Percentiles rank a stretch among this genome's conserved stretches.
Conservation (phyloP, 2,113 vertebrate species). For the Anoplopoma fimbria region DNA sequence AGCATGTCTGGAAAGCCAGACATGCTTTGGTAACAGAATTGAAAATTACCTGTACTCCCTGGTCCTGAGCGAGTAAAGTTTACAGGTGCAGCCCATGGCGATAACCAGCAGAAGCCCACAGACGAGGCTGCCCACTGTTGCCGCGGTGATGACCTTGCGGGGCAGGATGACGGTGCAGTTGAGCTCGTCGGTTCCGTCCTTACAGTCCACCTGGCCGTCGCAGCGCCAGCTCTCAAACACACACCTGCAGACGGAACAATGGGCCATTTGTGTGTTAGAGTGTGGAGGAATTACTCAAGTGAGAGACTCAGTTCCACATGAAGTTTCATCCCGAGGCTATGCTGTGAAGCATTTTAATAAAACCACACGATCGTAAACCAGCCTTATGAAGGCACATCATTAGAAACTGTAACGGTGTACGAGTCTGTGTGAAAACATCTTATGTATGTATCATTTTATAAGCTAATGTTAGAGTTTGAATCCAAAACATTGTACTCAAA, state of each 20-base stretch:
- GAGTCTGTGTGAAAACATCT: background rate
- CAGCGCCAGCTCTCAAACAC: conserved; percentile 94
- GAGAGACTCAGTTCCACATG: background rate
- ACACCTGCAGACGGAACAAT: conserved; percentile 80
- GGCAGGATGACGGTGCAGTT: conserved; percentile 89
- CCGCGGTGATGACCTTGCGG: conserved; percentile 92
- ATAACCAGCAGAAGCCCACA: conserved; percentile 92
- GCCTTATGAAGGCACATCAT: background rate
- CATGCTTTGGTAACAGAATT: too few species aligned
- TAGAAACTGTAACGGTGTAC: background rate
- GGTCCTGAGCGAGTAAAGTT: conserved; percentile 90
- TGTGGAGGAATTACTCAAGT: background rate
- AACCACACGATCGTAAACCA: background rate
- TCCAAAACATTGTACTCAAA: background rate
- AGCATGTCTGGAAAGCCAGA: background rate
- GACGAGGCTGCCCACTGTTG: conserved; percentile 91
- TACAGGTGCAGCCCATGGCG: conserved; percentile 93
- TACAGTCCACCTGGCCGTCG: conserved; percentile 91
- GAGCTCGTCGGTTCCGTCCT: conserved; percentile 89
- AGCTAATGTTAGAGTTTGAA: background rate
- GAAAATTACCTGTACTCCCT: conserved; percentile 89
- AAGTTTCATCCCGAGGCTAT: background rate
- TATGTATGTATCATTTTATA: background rate
- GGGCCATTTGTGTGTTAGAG: conserved; percentile 2
- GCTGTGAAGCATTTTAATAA: background rate